These are phyloP conservation scores for Bicyclus anynana DNA, from an alignment of 1,140 invertebrate species.

Conservation along the genomic window DNA sequence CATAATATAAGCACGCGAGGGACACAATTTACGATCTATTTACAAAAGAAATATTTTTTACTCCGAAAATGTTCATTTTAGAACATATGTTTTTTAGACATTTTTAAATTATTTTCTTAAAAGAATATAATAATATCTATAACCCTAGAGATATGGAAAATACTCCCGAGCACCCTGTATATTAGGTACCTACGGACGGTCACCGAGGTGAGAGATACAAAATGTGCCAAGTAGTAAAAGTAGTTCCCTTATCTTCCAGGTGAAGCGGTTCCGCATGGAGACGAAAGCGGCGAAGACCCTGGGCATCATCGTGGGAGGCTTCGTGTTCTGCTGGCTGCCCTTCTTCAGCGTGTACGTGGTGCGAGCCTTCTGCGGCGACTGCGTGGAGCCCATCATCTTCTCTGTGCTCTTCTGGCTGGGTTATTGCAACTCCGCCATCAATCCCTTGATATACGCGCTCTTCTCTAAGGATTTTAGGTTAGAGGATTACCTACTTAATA, in stretches of 20 bases:
- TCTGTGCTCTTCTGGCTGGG: constrained; percentile 97
- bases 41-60: too few relatives aligned
- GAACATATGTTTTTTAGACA: too few relatives aligned
- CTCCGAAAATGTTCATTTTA: too few relatives aligned
- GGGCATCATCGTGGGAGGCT: constrained; percentile 95
- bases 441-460: constrained; percentile 94
- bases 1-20: too few relatives aligned
- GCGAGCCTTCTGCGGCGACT: constrained; percentile 88
- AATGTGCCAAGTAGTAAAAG: neutral
- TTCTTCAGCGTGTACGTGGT: constrained; percentile 97
- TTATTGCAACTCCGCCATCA: constrained; percentile 97
- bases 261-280: constrained; percentile 92
- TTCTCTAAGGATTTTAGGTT: constrained; percentile 94
- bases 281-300: constrained; percentile 96
- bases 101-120: too few relatives aligned
- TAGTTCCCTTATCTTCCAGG: constrained; percentile 52
- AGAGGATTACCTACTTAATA: too few relatives aligned
- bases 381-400: constrained; percentile 89
- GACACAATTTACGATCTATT: too few relatives aligned
- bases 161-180: too few relatives aligned
- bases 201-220: neutral
- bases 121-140: too few relatives aligned
- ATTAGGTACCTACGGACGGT: too few relatives aligned
- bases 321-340: constrained; percentile 95
- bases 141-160: too few relatives aligned